phyloP scores from a whole-genome alignment of 2,797 vertebrate genomes.

The Glossophaga mutica region DNA sequence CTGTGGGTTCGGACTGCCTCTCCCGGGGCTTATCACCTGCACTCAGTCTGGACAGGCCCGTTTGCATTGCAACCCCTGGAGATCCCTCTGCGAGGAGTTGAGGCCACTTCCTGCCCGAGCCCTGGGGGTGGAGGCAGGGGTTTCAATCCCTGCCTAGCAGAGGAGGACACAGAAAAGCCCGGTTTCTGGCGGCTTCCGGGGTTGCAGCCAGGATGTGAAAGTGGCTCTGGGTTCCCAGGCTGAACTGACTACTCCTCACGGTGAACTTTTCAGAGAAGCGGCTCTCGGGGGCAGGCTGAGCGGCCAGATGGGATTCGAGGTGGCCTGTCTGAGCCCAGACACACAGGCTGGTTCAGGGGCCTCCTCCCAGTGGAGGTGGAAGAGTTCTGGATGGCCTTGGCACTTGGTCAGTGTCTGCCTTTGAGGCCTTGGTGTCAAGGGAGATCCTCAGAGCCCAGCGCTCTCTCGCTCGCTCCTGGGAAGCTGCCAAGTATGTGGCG shows the following conservation, averaged over 20 bases:
- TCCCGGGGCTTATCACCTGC: neutral
- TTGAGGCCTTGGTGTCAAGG: neutral
- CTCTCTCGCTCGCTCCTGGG: accelerated
- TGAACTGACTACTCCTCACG: neutral
- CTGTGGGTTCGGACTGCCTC: neutral
- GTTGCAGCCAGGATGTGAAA: neutral
- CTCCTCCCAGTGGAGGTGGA: neutral
- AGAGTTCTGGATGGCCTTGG: neutral
- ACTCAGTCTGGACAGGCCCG: neutral
- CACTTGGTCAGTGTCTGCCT: neutral
- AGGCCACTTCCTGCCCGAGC: conserved; percentile 43
- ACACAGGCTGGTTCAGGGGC: neutral
- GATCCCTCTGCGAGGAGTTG: neutral
- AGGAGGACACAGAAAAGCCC: neutral
- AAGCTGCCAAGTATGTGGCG: neutral
- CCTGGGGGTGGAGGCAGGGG: neutral
- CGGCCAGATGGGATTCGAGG: neutral
- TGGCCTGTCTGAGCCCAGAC: neutral
- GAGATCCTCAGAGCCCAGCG: neutral
- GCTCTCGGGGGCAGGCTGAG: neutral
- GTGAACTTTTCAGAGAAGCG: neutral
- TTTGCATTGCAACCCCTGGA: neutral
- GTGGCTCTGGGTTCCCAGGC: neutral
- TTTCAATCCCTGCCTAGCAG: neutral
- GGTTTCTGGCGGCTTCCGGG: conserved; percentile 41